These are phyloP conservation scores for Macropodus opercularis DNA, from an alignment of 2,797 vertebrate species.

Conservation along the genomic window DNA sequence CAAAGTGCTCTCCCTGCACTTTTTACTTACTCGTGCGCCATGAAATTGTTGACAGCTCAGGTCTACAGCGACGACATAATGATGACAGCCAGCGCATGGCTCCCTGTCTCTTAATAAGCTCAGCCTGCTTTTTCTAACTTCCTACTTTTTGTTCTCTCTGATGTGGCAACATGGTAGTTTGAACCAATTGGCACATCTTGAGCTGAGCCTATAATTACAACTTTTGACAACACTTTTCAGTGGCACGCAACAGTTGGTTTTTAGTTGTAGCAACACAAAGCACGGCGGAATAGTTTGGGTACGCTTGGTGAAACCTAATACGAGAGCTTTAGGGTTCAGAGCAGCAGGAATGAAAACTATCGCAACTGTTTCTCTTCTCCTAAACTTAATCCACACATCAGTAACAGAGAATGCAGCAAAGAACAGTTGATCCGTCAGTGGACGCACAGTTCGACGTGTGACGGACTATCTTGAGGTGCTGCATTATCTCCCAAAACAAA, in stretches of 20 bases:
- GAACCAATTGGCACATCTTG: conserved; percentile 73
- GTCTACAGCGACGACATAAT: conserved; percentile 22
- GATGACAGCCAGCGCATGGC: conserved; percentile 70
- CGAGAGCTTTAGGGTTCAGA: conserved; percentile 31
- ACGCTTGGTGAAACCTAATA: conserved; percentile 35
- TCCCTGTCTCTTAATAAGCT: conserved; percentile 66
- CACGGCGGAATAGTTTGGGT: conserved; percentile 34
- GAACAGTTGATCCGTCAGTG: background rate
- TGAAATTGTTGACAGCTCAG: conserved; percentile 25
- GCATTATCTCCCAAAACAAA: conserved; percentile 17
- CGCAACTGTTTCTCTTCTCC: background rate
- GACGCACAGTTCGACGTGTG: background rate
- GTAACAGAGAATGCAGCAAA: conserved; percentile 2
- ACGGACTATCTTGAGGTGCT: background rate
- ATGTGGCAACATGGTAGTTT: conserved; percentile 75
- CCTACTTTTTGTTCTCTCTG: conserved; percentile 71
- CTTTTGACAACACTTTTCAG: conserved; percentile 62
- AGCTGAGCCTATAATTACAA: conserved; percentile 75
- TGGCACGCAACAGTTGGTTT: conserved; percentile 72
- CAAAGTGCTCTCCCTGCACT: background rate
- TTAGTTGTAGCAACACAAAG: conserved; percentile 50
- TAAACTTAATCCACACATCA: conserved; percentile 16
- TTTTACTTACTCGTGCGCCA: conserved; percentile 13
- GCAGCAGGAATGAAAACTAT: conserved; percentile 28
- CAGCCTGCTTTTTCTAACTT: conserved; percentile 50